These are phyloP conservation scores for Enteromius fasciolatus DNA, from an alignment of 2,797 vertebrate genomes.

Conservation along the genomic window DNA sequence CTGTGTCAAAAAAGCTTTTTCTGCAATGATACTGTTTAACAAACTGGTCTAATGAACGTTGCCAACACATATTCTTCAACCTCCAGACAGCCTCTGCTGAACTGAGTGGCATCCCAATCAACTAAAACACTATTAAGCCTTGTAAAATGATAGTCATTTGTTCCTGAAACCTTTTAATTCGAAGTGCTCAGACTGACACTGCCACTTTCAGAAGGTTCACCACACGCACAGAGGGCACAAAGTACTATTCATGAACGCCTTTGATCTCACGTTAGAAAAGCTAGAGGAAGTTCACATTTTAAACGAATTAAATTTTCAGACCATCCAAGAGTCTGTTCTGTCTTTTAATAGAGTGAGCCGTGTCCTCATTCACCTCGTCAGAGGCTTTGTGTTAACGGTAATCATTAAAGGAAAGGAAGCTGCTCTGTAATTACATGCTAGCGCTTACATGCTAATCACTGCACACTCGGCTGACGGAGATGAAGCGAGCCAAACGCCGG, in stretches of 20 bases:
- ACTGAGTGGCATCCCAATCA: conserved; percentile 58
- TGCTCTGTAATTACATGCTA: conserved; percentile 65
- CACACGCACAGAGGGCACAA: conserved; percentile 56
- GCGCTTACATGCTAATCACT: conserved; percentile 64
- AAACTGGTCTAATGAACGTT: conserved; percentile 46
- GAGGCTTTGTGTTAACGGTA: conserved; percentile 66
- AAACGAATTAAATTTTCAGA: conserved; percentile 66
- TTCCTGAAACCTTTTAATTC: conserved; percentile 65
- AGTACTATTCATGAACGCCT: conserved; percentile 62
- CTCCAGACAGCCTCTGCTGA: conserved; percentile 23
- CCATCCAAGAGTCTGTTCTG: conserved; percentile 60
- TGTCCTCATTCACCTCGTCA: conserved; percentile 62
- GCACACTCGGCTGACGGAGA: conserved; percentile 46
- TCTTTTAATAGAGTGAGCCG: conserved; percentile 64
- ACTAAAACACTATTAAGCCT: conserved; percentile 58
- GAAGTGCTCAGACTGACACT: conserved; percentile 59
- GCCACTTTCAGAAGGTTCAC: conserved; percentile 62
- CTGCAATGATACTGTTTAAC: conserved; percentile 18
- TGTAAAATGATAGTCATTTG: conserved; percentile 61
- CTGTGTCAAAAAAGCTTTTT: conserved; percentile 40
- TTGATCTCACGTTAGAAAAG: conserved; percentile 68
- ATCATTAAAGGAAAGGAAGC: conserved; percentile 67
- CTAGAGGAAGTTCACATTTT: conserved; percentile 63
- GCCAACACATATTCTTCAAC: conserved; percentile 46
- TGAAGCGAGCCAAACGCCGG: conserved; percentile 40